Evolutionary conservation across 2,888 invertebrate genomes (phyloP).

Genomic region (Phoenoteleia sp.): DNA sequence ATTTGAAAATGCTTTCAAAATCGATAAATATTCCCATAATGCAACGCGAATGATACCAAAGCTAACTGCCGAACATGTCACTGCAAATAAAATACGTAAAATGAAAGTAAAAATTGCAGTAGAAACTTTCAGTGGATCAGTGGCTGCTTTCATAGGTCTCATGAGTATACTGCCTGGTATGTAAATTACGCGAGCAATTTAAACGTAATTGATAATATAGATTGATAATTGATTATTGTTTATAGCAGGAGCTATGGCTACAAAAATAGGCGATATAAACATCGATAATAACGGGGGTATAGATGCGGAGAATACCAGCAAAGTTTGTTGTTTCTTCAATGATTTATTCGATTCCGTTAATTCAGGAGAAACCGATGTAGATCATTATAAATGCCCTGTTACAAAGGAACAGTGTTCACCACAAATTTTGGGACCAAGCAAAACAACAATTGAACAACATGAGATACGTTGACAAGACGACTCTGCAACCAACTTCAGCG

Average conservation of each 20-base stretch:
- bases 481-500: background rate
- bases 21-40: background rate
- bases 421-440: background rate
- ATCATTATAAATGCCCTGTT: background rate
- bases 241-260: too few relatives aligned
- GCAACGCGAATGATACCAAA: background rate
- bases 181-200: too few relatives aligned
- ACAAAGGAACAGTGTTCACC: background rate
- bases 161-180: background rate
- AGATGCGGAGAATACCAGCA: background rate
- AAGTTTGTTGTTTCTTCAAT: background rate
- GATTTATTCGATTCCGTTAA: background rate
- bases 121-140: background rate
- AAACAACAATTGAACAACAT: too few relatives aligned
- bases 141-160: background rate
- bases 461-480: background rate
- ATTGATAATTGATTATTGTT: too few relatives aligned
- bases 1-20: background rate
- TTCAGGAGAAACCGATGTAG: background rate
- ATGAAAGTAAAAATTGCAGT: background rate
- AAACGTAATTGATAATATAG: too few relatives aligned
- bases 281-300: background rate
- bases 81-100: background rate
- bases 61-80: background rate
- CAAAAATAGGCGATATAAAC: too few relatives aligned